phyloP scores from a whole-genome alignment of 2,797 vertebrate genomes.

The Mormyrops boulengeri region DNA sequence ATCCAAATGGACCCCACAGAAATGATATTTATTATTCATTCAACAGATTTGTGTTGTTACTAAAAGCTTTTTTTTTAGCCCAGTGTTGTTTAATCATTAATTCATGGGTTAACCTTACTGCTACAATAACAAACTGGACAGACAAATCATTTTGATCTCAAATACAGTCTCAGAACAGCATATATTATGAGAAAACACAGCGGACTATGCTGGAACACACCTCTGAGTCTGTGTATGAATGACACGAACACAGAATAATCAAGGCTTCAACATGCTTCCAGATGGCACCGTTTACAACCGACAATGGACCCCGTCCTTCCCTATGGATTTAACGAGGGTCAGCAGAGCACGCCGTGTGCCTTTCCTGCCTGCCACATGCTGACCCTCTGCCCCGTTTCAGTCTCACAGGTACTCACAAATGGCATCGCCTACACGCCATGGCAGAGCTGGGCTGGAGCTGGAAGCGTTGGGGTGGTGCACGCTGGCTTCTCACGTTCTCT shows the following conservation, averaged over 20 bases:
- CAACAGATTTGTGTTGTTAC: background rate
- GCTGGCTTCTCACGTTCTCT: constrained; percentile 22
- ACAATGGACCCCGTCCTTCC: background rate
- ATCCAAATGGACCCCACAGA: background rate
- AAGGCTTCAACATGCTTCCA: background rate
- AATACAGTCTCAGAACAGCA: constrained; percentile 26
- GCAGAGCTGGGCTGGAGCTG: constrained; percentile 55
- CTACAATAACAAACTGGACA: background rate
- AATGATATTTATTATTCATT: background rate
- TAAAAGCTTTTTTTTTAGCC: background rate
- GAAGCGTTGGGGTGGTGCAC: constrained; percentile 27
- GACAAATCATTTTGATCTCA: constrained; percentile 5
- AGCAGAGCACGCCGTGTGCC: background rate
- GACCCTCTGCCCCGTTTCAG: background rate
- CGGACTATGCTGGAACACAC: constrained; percentile 11
- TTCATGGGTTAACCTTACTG: background rate
- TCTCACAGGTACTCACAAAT: constrained; percentile 82
- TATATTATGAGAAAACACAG: constrained; percentile 26
- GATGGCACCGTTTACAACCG: background rate
- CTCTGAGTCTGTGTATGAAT: constrained; percentile 19
- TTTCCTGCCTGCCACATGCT: background rate
- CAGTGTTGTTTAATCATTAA: background rate
- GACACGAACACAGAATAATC: background rate
- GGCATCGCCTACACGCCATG: constrained; percentile 88
- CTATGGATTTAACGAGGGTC: background rate